Base-by-base conservation (phyloP, 2,888 invertebrate species). In the Atethmia centrago region DNA sequence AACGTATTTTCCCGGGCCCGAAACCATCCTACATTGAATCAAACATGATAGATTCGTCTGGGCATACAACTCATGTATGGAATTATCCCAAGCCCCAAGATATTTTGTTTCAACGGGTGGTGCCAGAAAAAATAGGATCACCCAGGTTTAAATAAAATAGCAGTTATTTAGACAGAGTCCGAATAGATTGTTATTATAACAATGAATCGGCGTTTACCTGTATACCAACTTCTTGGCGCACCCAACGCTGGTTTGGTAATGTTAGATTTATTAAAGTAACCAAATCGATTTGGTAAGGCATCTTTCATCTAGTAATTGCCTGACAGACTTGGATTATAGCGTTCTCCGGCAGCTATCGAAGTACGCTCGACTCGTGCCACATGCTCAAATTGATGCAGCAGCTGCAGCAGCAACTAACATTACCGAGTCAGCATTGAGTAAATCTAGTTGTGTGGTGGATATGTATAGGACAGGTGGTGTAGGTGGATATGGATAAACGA, bases 11-110 rank as follows among this genome's bases (percentile, higher is more conserved):
- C 28, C 36, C 45, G 59, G 14, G 21, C 28, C n/a, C 28, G 42
- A 66, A 65, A 59, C 25, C 16, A 58, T 31, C 36, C 59, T 31
- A 61, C n/a, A 53, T 59, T 53, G 14, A 9, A 62, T 56, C 49
- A n/a, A 47, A 5, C 36, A 31, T 66, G 28, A 49, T 70, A 51
- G 16, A 64, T 36, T 49, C 49, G 49, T 40, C 66, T 14, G 14
- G 53, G 14, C 14, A 25, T 40, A 63, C 47, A 28, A n/a, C n/a
- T 64, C 31, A 16, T n/a, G 10, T 49, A 64, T 49, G 64, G 19
- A 25, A 61, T 42, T 19, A 61, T 40, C n/a, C 59, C n/a, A 61
- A 42, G 64, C 49, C 69, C 45, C 14, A 40, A 40, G 21, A 47
- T 40, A 56, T n/a, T 55, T 36, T 12, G 36, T 51, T 19, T 28